Evolutionary conservation across 2,113 vertebrate species (phyloP).

Genomic region (Globicephala melas): DNA sequence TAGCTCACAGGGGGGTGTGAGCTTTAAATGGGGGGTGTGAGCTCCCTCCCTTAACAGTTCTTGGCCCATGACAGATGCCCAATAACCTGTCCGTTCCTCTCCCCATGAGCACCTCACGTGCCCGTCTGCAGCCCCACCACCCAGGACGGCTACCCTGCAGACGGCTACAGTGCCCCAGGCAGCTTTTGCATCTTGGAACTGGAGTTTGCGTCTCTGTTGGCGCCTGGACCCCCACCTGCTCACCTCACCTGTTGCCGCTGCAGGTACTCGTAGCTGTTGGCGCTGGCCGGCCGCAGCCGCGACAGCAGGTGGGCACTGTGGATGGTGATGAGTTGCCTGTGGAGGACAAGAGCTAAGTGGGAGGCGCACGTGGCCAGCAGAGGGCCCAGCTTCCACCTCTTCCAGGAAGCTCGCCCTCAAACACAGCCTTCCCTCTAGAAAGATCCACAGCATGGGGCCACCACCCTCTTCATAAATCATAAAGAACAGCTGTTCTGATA

Average conservation of each 20-base stretch:
- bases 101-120: fast-evolving
- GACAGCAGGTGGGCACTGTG: conserved; percentile 35
- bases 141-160: fast-evolving
- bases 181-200: background rate
- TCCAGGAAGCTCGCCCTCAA: background rate
- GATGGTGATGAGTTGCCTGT: conserved; percentile 79
- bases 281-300: background rate
- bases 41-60: background rate
- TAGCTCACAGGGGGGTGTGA: background rate
- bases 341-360: background rate
- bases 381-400: background rate
- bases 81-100: background rate
- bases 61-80: background rate
- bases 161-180: background rate
- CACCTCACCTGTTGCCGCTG: conserved; percentile 54
- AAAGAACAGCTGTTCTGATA: background rate
- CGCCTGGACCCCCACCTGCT: fast-evolving
- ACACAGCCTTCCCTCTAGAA: background rate
- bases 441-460: fast-evolving
- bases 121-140: background rate
- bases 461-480: background rate
- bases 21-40: background rate
- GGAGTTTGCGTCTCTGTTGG: background rate
- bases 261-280: conserved; percentile 60
- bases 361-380: background rate